phyloP scores from a whole-genome alignment of 2,797 vertebrate genomes.

The Simalia tracyae region DNA sequence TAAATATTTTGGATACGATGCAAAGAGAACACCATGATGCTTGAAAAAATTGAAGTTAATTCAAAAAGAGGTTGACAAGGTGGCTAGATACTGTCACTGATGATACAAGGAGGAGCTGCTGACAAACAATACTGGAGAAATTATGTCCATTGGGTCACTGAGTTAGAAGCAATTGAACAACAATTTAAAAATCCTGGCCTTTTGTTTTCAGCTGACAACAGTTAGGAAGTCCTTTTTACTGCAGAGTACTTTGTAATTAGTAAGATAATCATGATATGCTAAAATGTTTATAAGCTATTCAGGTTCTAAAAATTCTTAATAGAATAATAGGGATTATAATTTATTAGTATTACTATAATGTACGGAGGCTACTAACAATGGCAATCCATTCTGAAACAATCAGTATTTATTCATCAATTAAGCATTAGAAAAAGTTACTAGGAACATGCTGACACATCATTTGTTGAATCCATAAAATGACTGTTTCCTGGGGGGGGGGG shows the following conservation, averaged over 20 bases:
- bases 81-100: not conserved
- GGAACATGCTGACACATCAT: not conserved
- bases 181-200: not conserved
- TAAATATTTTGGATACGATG: not conserved
- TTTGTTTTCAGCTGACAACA: not conserved
- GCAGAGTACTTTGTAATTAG: not conserved
- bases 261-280: not conserved
- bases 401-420: slow-evolving; percentile 37
- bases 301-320: not conserved
- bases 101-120: not conserved
- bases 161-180: not conserved
- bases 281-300: not conserved
- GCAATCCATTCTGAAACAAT: slow-evolving; percentile 41
- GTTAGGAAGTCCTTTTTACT: not conserved
- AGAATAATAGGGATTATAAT: not conserved
- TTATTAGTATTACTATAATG: not conserved
- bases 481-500: not conserved
- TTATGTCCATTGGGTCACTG: not conserved
- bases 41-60: not conserved
- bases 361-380: not conserved
- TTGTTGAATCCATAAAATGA: slow-evolving; percentile 25
- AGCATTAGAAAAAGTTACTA: slow-evolving; percentile 19
- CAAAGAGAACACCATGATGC: not conserved
- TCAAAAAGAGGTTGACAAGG: not conserved
- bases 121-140: not conserved